Evolutionary conservation across 2,797 vertebrate genomes (phyloP).

Genomic region (Notoglanidium macrostoma): DNA sequence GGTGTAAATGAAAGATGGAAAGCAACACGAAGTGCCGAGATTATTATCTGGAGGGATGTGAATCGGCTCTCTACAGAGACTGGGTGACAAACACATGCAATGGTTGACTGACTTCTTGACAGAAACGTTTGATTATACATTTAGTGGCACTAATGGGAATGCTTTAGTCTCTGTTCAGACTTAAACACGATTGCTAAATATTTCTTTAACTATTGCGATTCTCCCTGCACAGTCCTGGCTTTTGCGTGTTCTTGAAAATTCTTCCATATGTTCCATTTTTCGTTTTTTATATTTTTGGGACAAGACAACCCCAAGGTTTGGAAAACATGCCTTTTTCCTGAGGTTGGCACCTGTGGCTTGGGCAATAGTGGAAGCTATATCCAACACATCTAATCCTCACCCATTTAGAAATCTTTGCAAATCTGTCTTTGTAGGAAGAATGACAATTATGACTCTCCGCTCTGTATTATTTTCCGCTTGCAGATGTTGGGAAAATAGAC

Average conservation of each 20-base stretch:
- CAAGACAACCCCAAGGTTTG: background rate
- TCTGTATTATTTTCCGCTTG: conserved; percentile 45
- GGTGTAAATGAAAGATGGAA: background rate
- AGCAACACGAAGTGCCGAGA: conserved; percentile 22
- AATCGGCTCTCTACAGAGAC: conserved; percentile 23
- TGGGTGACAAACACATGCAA: conserved; percentile 35
- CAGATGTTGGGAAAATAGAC: conserved; percentile 47
- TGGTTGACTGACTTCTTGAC: conserved; percentile 51
- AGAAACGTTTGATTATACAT: conserved; percentile 40
- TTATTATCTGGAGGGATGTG: conserved; percentile 1
- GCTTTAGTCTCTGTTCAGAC: background rate
- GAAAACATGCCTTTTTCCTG: background rate
- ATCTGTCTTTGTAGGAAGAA: conserved; percentile 38
- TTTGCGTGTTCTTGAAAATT: background rate
- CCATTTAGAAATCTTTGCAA: conserved; percentile 40
- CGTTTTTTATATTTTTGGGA: background rate
- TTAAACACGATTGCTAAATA: background rate
- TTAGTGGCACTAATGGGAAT: conserved; percentile 24
- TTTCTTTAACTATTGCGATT: background rate
- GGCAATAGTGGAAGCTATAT: background rate
- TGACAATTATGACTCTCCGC: conserved; percentile 43
- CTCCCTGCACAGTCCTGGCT: background rate
- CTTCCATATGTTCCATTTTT: background rate
- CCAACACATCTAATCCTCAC: conserved; percentile 22
- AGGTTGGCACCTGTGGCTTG: background rate